These are phyloP conservation scores for Agonopterix arenella DNA, from an alignment of 2,888 invertebrate species.

Conservation along the genomic window DNA sequence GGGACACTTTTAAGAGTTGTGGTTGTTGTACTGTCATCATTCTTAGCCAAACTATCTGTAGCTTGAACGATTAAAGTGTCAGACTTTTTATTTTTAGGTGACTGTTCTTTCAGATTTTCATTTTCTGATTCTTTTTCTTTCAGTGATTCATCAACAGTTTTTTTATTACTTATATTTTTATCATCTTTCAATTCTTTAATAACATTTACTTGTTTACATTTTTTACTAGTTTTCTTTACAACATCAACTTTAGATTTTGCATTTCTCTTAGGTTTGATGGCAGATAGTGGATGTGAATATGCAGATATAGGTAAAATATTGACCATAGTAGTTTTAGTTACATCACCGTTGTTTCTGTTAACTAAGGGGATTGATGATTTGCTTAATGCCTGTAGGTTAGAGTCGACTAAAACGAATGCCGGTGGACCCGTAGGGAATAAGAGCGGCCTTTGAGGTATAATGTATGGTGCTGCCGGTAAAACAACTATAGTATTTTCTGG, in stretches of 20 bases:
- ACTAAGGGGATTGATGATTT: constrained; percentile 45
- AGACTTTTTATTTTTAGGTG: constrained; percentile 7
- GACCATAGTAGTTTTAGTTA: constrained; percentile 69
- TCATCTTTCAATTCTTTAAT: constrained; percentile 17
- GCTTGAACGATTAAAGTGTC: constrained; percentile 1
- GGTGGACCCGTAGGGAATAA: constrained; percentile 58
- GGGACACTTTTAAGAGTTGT: not conserved
- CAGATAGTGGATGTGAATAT: constrained; percentile 62
- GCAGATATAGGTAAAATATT: constrained; percentile 69
- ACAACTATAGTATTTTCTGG: constrained; percentile 62
- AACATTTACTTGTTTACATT: constrained; percentile 18
- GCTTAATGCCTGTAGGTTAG: constrained; percentile 48
- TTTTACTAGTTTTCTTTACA: constrained; percentile 29
- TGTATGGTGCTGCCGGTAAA: constrained; percentile 59
- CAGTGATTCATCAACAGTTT: constrained; percentile 11
- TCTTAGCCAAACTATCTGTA: no score
- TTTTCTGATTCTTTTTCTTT: constrained; percentile 14
- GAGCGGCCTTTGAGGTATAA: constrained; percentile 62
- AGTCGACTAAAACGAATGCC: constrained; percentile 57
- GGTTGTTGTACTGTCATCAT: not conserved
- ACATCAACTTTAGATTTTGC: constrained; percentile 35
- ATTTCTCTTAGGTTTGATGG: constrained; percentile 47
- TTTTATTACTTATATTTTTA: constrained; percentile 5
- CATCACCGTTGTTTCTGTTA: constrained; percentile 52
- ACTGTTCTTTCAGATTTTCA: constrained; percentile 13